Conservation (phyloP, 2,113 vertebrate genomes). For the Galeopterus variegatus region DNA sequence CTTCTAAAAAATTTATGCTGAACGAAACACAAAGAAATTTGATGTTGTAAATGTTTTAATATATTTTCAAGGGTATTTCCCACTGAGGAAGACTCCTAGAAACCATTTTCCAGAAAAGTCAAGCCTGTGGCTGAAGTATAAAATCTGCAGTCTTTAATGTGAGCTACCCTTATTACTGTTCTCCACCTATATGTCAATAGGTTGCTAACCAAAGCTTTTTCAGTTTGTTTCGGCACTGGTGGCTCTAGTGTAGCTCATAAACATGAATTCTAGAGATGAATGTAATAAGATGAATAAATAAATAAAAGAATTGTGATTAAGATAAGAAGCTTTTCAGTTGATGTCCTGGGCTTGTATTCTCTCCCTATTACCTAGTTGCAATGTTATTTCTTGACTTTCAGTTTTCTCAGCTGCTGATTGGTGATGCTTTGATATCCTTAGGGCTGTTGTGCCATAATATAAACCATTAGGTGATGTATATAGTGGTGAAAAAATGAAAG, state of each 20-base stretch:
- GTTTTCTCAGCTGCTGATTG: background rate
- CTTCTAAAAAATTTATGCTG: background rate
- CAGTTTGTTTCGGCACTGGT: background rate
- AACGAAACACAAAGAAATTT: slow-evolving; percentile 22
- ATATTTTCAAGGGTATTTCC: background rate
- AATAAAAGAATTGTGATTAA: background rate
- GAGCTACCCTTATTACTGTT: background rate
- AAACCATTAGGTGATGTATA: background rate
- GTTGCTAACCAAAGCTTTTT: background rate
- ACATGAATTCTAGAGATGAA: background rate
- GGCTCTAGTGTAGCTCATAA: background rate
- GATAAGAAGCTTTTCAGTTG: background rate
- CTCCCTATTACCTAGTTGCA: background rate
- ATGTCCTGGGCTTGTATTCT: background rate
- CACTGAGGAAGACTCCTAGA: background rate
- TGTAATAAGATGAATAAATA: background rate
- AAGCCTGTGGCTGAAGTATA: background rate
- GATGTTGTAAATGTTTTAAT: background rate
- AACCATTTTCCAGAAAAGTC: background rate
- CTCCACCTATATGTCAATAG: background rate
- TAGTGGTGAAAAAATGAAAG: background rate
- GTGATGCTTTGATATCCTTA: background rate
- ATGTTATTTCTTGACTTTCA: background rate
- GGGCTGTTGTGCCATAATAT: background rate
- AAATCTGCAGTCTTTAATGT: background rate